Percentiles rank a stretch among this genome's conserved stretches.
phyloP scores from a whole-genome alignment of 2,797 vertebrate species.

The Hydrophis major region DNA sequence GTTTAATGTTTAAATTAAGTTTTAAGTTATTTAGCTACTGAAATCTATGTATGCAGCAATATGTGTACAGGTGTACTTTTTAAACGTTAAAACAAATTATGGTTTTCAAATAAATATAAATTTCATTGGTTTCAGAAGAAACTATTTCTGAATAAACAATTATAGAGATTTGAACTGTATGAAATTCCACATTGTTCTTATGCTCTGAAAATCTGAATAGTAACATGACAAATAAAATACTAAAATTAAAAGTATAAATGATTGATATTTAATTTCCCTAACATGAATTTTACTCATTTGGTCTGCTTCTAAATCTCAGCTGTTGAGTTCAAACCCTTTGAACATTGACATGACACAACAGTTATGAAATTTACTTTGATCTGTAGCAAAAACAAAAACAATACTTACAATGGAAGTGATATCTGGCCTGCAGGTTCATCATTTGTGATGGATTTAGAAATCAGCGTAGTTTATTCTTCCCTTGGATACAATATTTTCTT shows the following conservation, averaged over 20 bases:
- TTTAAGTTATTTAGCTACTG: neutral
- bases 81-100: neutral
- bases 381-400: neutral
- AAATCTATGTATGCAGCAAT: neutral
- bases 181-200: neutral
- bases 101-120: neutral
- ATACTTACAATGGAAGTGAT: constrained; percentile 75
- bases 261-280: neutral
- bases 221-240: neutral
- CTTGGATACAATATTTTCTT: constrained; percentile 59
- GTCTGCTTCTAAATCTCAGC: constrained; percentile 16
- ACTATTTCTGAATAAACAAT: neutral
- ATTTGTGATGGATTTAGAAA: constrained; percentile 72
- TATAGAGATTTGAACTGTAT: neutral
- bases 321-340: constrained; percentile 2
- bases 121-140: neutral
- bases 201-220: neutral
- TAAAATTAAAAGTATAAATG: neutral
- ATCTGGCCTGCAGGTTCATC: constrained; percentile 75
- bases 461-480: constrained; percentile 73
- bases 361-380: neutral
- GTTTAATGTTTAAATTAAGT: neutral
- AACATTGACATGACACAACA: neutral
- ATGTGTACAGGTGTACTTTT: neutral
- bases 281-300: neutral